Base-by-base conservation (phyloP, 2,888 invertebrate genomes). In the Keiferia lycopersicella region DNA sequence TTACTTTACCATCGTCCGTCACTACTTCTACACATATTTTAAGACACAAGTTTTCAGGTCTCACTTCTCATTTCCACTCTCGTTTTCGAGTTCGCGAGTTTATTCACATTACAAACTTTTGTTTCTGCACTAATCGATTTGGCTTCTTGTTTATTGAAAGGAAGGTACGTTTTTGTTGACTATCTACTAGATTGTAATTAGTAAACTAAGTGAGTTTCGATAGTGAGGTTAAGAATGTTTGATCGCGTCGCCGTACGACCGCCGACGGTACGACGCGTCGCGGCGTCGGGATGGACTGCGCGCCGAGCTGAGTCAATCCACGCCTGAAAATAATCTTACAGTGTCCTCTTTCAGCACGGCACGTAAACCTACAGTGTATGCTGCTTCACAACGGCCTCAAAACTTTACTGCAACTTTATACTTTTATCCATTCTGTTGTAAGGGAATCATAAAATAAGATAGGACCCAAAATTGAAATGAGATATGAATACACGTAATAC, bases 231-330 rank as follows among this genome's bases (percentile, higher is more conserved):
- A 8, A 34, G 10, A 34, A 34, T 34, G 34, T 4, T 34, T 8
- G 34, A 34, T 34, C 34, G 34, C 34, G 34, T 34, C 34, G 30
- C 11, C 26, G 6, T 12, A 12, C 8, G n/a, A 30, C 16, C 51
- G 26, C 10, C 45, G 45, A 75, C 80, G 83, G 45, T 64, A 75
- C 80, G 83, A 78, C 86, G 84, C 86, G 78, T 73, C 84, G 83
- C 85, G 81, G 75, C 82, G 82, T 81, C 78, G 81, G 79, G 82
- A 77, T 80, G 82, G 86, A 88, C 89, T 89, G 90, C 82, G 79
- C 80, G 79, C 79, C 76, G 74, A 75, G 88, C 86, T 78, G 81
- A 77, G 76, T 75, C 74, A 86, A 81, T 86, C 83, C 80, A 81
- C 76, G 82, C 77, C 85, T 86, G 86, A 48, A 48, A 48, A 48